Percentiles rank a stretch among this genome's conserved stretches.
Evolutionary conservation across 2,888 invertebrate genomes (phyloP).

Genomic region (Polymixis lichenea): DNA sequence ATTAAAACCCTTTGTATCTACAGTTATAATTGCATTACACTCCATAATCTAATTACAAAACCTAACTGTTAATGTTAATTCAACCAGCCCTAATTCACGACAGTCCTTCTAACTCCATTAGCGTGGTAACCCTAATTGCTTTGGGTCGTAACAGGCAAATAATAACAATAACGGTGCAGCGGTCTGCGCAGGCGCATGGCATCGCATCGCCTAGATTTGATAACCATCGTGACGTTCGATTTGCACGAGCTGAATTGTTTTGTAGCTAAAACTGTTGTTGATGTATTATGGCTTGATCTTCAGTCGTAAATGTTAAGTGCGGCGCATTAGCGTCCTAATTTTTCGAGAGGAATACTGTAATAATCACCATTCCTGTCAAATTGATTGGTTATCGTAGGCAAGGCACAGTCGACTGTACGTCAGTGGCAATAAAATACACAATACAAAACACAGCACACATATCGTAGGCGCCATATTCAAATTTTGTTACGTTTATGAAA

Average conservation of each 20-base stretch:
- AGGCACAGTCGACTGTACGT: neutral
- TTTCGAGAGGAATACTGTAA: neutral
- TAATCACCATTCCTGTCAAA: neutral
- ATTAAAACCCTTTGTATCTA: neutral
- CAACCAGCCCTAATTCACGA: slow-evolving; percentile 16
- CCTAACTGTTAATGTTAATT: slow-evolving; percentile 8
- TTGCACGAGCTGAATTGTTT: slow-evolving; percentile 60
- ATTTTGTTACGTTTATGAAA: too few relatives aligned
- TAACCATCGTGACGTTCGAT: slow-evolving; percentile 72
- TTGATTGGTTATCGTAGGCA: neutral
- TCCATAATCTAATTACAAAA: slow-evolving; percentile 24
- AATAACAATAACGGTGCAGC: slow-evolving; percentile 76
- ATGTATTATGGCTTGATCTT: slow-evolving; percentile 30
- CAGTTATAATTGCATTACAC: neutral
- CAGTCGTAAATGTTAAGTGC: slow-evolving; percentile 21
- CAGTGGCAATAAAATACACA: neutral
- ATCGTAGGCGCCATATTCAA: too few relatives aligned
- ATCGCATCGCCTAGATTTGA: slow-evolving; percentile 71
- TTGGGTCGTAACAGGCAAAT: slow-evolving; percentile 69
- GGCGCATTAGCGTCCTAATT: slow-evolving; percentile 7
- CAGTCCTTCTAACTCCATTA: slow-evolving; percentile 13
- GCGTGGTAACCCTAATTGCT: slow-evolving; percentile 58
- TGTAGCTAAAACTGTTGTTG: slow-evolving; percentile 46
- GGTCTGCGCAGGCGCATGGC: slow-evolving; percentile 57
- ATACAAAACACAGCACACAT: too few relatives aligned